phyloP scores from a whole-genome alignment of 2,797 vertebrate genomes.

The Onychomys torridus region DNA sequence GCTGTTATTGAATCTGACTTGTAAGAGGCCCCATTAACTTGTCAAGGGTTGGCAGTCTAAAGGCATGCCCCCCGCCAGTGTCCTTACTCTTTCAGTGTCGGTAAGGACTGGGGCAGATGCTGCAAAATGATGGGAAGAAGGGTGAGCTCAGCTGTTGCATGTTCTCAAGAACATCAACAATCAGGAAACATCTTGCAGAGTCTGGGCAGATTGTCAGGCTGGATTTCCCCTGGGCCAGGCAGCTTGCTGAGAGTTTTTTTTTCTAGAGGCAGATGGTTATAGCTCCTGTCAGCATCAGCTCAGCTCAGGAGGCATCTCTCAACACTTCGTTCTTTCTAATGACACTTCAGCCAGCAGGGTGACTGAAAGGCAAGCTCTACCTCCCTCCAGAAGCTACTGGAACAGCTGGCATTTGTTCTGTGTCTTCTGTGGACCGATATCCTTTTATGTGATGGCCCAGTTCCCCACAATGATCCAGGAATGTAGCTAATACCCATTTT shows the following conservation, averaged over 20 bases:
- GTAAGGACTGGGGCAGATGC: neutral
- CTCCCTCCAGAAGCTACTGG: neutral
- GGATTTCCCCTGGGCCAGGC: conserved; percentile 35
- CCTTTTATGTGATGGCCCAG: neutral
- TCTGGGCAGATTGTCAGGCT: neutral
- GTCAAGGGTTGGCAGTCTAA: neutral
- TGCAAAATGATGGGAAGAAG: neutral
- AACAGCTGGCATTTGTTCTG: neutral
- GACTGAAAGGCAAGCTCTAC: conserved; percentile 6
- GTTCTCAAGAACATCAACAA: neutral
- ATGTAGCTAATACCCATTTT: neutral
- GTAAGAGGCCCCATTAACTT: neutral
- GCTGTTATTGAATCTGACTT: conserved; percentile 2
- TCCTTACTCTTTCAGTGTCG: neutral
- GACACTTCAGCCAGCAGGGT: neutral
- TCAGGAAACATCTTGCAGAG: conserved; percentile 40
- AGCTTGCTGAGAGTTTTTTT: conserved; percentile 43
- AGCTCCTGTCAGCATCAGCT: neutral
- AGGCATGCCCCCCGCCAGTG: neutral
- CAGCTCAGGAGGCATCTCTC: conserved; percentile 38
- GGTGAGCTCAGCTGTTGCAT: conserved; percentile 37
- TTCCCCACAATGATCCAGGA: neutral
- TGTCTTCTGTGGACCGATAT: neutral
- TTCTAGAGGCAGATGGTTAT: conserved; percentile 51
- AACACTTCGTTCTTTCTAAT: neutral